phyloP scores from a whole-genome alignment of 2,113 vertebrate species.

The Patagioenas fasciata region DNA sequence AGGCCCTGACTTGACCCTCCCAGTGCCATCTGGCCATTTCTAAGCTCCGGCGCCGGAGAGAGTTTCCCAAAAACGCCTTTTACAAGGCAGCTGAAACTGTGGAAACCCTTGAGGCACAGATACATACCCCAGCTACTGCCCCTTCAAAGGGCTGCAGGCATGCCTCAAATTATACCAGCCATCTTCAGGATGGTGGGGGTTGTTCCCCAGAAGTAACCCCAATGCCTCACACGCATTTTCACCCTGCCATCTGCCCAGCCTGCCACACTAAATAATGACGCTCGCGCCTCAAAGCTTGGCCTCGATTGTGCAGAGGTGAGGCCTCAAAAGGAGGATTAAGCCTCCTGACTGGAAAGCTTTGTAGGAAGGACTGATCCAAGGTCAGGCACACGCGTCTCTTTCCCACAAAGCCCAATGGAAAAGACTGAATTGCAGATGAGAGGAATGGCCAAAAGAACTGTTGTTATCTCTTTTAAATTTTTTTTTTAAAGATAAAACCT shows the following conservation, averaged over 20 bases:
- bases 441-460: background rate
- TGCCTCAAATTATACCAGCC: background rate
- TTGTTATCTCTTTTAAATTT: background rate
- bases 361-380: slow-evolving; percentile 52
- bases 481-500: background rate
- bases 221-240: background rate
- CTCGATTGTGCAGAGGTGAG: slow-evolving; percentile 54
- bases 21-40: background rate
- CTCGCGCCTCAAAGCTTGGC: slow-evolving; percentile 30
- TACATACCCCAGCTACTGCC: background rate
- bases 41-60: background rate
- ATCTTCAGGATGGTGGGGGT: background rate
- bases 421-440: background rate
- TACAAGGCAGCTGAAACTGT: background rate
- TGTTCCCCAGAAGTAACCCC: background rate
- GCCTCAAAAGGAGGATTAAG: slow-evolving; percentile 64
- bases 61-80: background rate
- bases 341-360: slow-evolving; percentile 33
- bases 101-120: background rate
- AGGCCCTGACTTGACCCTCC: background rate
- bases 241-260: slow-evolving; percentile 53
- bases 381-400: slow-evolving; percentile 33
- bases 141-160: background rate
- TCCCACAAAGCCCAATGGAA: slow-evolving; percentile 17
- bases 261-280: slow-evolving; percentile 2